These are phyloP conservation scores for Lamellibrachia luymesi DNA, from an alignment of 1,140 invertebrate species.

Conservation along the genomic window DNA sequence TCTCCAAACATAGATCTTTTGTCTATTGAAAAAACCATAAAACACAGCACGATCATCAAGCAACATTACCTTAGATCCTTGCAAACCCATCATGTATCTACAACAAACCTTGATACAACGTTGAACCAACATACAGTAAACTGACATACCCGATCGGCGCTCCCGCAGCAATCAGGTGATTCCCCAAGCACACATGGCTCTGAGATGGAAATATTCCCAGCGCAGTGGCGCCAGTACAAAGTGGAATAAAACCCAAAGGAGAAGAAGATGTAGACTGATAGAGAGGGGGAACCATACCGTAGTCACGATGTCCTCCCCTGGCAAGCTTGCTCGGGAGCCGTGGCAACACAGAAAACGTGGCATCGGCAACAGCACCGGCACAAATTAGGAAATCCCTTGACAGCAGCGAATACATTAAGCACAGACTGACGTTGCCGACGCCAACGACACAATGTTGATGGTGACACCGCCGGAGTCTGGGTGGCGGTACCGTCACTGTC, in stretches of 20 bases:
- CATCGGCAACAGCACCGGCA: not conserved
- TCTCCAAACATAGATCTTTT: not conserved
- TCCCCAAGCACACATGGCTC: not conserved
- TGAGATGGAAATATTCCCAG: not conserved
- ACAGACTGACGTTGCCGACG: not conserved
- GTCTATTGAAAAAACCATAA: not conserved
- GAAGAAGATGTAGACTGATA: not conserved
- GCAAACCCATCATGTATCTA: not conserved
- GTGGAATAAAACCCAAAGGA: not conserved
- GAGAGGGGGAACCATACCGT: not conserved
- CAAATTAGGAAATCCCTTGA: not conserved
- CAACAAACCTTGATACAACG: not conserved
- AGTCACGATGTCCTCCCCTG: not conserved
- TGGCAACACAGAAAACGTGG: not conserved
- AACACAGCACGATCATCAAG: not conserved
- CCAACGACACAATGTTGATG: not conserved
- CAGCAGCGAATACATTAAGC: not conserved
- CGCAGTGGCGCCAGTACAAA: not conserved
- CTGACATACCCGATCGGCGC: not conserved
- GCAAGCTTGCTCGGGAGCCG: not conserved
- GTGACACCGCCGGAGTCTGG: not conserved
- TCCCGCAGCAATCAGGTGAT: not conserved
- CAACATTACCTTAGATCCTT: not conserved
- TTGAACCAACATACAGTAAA: not conserved
- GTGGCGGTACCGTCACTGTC: not conserved